Conservation (phyloP, 2,113 vertebrate species). For the Atractosteus spatula region DNA sequence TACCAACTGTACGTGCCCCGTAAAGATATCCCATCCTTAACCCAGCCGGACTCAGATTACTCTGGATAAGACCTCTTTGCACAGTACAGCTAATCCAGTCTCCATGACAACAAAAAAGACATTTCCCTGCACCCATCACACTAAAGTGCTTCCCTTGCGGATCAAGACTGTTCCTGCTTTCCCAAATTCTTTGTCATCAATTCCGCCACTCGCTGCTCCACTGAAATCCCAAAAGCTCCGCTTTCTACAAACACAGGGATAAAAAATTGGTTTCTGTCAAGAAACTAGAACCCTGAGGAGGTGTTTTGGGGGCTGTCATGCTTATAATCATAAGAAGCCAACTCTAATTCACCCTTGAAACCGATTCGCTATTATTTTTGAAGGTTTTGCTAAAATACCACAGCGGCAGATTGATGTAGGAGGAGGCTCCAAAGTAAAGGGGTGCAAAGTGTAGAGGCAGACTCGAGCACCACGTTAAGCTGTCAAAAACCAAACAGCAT, state of each 20-base stretch:
- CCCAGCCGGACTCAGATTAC: too few relatives aligned
- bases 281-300: slow-evolving; percentile 36
- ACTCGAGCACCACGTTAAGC: too few relatives aligned
- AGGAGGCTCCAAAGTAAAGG: too few relatives aligned
- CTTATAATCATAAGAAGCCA: slow-evolving; percentile 22
- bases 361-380: slow-evolving; percentile 11
- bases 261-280: too few relatives aligned
- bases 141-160: slow-evolving; percentile 51
- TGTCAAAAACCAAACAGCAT: neutral
- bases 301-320: slow-evolving; percentile 38
- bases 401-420: too few relatives aligned
- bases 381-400: slow-evolving; percentile 16
- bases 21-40: too few relatives aligned
- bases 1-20: too few relatives aligned
- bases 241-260: too few relatives aligned
- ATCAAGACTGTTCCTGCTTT: slow-evolving; percentile 27
- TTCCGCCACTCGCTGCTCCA: slow-evolving; percentile 30
- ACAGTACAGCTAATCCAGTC: slow-evolving; percentile 57
- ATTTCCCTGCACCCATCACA: slow-evolving; percentile 56
- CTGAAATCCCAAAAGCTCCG: slow-evolving; percentile 15
- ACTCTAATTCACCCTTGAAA: slow-evolving; percentile 39
- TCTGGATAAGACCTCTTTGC: too few relatives aligned
- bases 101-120: slow-evolving; percentile 76
- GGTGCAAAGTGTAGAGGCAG: too few relatives aligned
- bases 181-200: slow-evolving; percentile 27